Conservation (phyloP, 2,797 vertebrate genomes). For the Amblyraja radiata region DNA sequence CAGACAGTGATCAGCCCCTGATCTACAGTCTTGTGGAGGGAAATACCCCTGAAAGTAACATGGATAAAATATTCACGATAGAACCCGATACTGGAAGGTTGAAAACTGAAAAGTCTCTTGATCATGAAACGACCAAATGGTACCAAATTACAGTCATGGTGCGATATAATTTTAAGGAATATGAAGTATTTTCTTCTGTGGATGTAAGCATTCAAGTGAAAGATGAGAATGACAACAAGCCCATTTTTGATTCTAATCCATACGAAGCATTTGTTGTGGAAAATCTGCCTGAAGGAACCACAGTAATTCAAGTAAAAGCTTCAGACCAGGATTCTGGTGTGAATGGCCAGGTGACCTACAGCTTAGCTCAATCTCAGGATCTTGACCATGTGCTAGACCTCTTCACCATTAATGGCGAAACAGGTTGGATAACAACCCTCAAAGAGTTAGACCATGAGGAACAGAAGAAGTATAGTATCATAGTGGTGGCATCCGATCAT, state of each 20-base stretch:
- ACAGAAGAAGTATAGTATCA: constrained; percentile 63
- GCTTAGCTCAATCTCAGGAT: constrained; percentile 72
- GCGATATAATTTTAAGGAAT: constrained; percentile 61
- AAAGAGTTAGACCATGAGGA: constrained; percentile 84
- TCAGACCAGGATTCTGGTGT: constrained; percentile 80
- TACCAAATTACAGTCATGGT: constrained; percentile 80
- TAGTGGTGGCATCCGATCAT: constrained; percentile 75
- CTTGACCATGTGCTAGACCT: constrained; percentile 65
- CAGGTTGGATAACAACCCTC: constrained; percentile 87
- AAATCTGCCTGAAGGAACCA: constrained; percentile 77
- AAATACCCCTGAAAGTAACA: constrained; percentile 84
- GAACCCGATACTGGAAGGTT: constrained; percentile 76
- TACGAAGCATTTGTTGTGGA: constrained; percentile 84
- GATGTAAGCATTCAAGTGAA: constrained; percentile 86
- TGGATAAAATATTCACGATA: constrained; percentile 80
- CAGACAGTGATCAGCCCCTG: constrained; percentile 67
- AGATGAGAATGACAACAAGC: constrained; percentile 88
- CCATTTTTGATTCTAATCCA: constrained; percentile 80
- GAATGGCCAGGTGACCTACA: constrained; percentile 83
- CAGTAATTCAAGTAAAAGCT: constrained; percentile 85
- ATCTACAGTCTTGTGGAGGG: constrained; percentile 79
- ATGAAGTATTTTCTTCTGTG: constrained; percentile 68
- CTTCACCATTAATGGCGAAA: constrained; percentile 80
- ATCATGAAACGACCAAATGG: constrained; percentile 92
- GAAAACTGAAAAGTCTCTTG: constrained; percentile 85